Evolutionary conservation across 2,797 vertebrate genomes (phyloP).

Genomic region (Eospalax fontanierii): DNA sequence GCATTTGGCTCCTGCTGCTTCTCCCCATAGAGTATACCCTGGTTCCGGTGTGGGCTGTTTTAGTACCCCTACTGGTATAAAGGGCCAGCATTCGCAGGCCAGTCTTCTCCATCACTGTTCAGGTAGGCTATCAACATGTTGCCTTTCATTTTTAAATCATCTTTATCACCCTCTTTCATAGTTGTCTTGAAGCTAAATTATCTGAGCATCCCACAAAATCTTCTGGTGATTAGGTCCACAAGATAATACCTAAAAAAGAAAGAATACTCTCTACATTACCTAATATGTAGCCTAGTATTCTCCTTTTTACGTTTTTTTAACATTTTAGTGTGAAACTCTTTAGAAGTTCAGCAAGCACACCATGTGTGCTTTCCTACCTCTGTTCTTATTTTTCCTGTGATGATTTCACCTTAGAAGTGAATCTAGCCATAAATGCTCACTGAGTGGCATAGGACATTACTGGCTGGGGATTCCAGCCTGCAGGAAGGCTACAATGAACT

Average conservation of each 20-base stretch:
- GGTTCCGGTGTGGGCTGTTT: not conserved
- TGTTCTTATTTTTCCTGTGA: not conserved
- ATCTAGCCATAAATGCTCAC: not conserved
- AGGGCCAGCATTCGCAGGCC: no score
- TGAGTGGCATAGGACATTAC: not conserved
- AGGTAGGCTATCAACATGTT: not conserved
- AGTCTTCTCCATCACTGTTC: not conserved
- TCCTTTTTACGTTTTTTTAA: not conserved
- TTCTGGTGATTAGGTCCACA: not conserved
- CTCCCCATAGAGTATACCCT: not conserved
- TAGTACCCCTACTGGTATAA: accelerated
- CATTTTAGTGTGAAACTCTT: slow-evolving; percentile 48
- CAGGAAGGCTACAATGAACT: no score
- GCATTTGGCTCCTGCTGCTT: not conserved
- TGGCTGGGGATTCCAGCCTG: not conserved
- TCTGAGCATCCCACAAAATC: not conserved
- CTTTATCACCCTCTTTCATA: slow-evolving; percentile 18
- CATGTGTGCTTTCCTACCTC: not conserved
- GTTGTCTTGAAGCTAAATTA: not conserved
- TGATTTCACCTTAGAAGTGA: slow-evolving; percentile 17
- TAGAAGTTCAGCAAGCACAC: slow-evolving; percentile 2
- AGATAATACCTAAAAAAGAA: no score
- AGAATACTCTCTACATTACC: not conserved
- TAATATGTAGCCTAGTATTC: not conserved
- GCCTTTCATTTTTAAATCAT: not conserved